Evolutionary conservation across 2,888 invertebrate species (phyloP).

Genomic region (Drosophila dives): DNA sequence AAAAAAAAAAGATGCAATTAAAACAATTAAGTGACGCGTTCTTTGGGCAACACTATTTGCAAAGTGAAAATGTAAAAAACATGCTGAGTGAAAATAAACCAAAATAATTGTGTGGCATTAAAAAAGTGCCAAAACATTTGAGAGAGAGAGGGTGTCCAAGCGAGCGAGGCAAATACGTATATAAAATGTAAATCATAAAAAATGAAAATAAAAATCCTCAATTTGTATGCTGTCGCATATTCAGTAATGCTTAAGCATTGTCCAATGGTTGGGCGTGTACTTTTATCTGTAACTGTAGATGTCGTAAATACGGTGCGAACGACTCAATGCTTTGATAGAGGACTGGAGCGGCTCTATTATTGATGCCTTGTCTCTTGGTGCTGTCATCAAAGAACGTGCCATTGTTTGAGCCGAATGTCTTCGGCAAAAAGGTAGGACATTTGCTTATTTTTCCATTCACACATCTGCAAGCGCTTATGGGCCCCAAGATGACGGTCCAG

Average conservation of each 20-base stretch:
- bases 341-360: slow-evolving; percentile 70
- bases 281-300: slow-evolving; percentile 11
- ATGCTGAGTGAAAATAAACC: slow-evolving; percentile 6
- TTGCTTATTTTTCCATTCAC: slow-evolving; percentile 71
- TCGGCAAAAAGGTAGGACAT: slow-evolving; percentile 72
- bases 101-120: slow-evolving; percentile 55
- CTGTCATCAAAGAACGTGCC: slow-evolving; percentile 65
- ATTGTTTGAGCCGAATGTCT: slow-evolving; percentile 73
- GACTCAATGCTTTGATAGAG: slow-evolving; percentile 66
- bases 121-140: slow-evolving; percentile 68
- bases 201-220: slow-evolving; percentile 77
- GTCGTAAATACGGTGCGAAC: slow-evolving; percentile 58
- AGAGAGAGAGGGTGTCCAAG: slow-evolving; percentile 9
- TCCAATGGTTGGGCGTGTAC: slow-evolving; percentile 38
- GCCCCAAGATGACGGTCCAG: slow-evolving; percentile 20
- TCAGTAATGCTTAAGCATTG: slow-evolving; percentile 68
- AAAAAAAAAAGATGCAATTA: slow-evolving; percentile 61
- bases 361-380: slow-evolving; percentile 56
- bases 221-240: slow-evolving; percentile 81
- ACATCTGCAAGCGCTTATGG: slow-evolving; percentile 53
- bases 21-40: slow-evolving; percentile 70
- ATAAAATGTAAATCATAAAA: slow-evolving; percentile 62
- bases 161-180: slow-evolving; percentile 51
- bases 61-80: slow-evolving; percentile 38
- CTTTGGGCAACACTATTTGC: slow-evolving; percentile 65